These are phyloP conservation scores for Eurytoma adleriae DNA, from an alignment of 2,888 invertebrate genomes.

Conservation along the genomic window DNA sequence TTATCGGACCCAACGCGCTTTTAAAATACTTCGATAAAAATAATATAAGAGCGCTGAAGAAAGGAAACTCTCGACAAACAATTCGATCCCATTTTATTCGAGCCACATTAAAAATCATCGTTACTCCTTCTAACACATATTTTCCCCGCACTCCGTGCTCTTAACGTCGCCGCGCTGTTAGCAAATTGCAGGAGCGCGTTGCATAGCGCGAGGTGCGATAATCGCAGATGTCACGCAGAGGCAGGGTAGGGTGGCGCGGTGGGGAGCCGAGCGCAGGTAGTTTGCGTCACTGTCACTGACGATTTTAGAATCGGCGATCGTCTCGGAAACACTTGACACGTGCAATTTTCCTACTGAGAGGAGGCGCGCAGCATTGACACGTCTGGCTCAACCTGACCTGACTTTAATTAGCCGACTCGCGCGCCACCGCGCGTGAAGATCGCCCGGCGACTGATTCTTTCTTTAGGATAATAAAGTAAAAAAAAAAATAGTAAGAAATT, in stretches of 20 bases:
- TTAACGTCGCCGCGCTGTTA: too few species aligned
- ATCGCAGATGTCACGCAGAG: conserved; percentile 22
- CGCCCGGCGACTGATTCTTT: not conserved
- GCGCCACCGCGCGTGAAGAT: not conserved
- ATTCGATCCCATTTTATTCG: too few species aligned
- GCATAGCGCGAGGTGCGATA: conserved; percentile 16
- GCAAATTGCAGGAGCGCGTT: too few species aligned
- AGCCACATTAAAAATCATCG: too few species aligned
- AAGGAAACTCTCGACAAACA: too few species aligned
- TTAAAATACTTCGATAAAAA: too few species aligned
- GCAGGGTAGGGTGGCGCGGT: not conserved
- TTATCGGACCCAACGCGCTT: too few species aligned
- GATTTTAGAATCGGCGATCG: conserved; percentile 69
- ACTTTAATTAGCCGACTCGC: not conserved
- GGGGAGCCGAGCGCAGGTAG: conserved; percentile 61
- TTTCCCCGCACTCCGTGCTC: too few species aligned
- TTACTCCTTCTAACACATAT: too few species aligned
- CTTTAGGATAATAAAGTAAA: too few species aligned
- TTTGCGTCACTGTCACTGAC: conserved; percentile 73
- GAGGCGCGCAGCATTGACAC: conserved; percentile 12
- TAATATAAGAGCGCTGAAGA: too few species aligned
- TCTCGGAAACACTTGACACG: conserved; percentile 42
- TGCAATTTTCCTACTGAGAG: conserved; percentile 29
- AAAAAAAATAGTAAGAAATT: too few species aligned
- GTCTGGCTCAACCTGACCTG: not conserved